Base-by-base conservation (phyloP, 2,888 invertebrate genomes). In the Catocala sponsa region DNA sequence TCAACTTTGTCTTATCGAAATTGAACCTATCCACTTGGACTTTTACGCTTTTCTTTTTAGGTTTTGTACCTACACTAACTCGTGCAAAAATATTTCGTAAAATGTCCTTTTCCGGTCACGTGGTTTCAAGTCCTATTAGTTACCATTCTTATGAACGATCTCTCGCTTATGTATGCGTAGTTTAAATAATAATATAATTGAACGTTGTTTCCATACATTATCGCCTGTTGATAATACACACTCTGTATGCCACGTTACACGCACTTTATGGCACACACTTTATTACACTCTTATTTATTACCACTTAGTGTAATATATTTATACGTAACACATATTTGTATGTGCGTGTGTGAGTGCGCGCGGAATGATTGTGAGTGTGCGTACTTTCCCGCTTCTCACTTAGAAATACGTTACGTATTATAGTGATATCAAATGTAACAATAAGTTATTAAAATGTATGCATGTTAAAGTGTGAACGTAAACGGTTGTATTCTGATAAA, bases 281-380 rank as follows among this genome's bases (percentile, higher is more conserved):
- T 13, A 63, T 65, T 62, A 74, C 57, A 61, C 47, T 15, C 47
- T 55, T 56, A 71, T 65, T 74, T 65, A 71, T 68, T 65, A 51
- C 55, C 50, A 59, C 59, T 73, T 55, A 12, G 41, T 59, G 38
- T 54, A 44, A 49, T 50, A 35, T 35, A 50, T 35, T 38, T 46
- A 13, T 15, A 43, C 25, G 49, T 38, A 9, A 13, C 44, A 38
- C 6, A 35, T 4, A 10, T 12, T 10, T 49, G 33, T n/a, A 50
- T 13, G n/a, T 7, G n/a, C 6, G 10, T 38, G 9, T 1, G 32
- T 13, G 9, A 11, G 11, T 55, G 33, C 38, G 13, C 4, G 15
- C 9, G 13, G 44, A 0, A 12, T 44, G 2, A 2, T 7, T 46
- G 15, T 15, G 46, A 9, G 25, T 38, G 15, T 42, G 25, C 6